Evolutionary conservation across 2,797 vertebrate genomes (phyloP).

Genomic region (Gila robusta): DNA sequence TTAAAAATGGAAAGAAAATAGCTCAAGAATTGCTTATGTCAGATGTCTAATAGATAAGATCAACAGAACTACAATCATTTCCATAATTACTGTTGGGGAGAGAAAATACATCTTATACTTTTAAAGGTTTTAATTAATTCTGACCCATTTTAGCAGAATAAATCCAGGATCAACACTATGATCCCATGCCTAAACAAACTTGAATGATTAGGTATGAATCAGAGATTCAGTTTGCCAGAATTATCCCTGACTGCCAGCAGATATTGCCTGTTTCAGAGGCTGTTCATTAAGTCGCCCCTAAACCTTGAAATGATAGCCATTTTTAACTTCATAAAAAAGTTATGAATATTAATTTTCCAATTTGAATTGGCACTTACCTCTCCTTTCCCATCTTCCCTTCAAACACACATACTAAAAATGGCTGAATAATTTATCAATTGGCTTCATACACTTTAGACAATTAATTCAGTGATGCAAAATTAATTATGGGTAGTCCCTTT

Average conservation of each 20-base stretch:
- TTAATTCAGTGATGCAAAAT: conserved; percentile 92
- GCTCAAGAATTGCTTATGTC: conserved; percentile 18
- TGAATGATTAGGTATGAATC: conserved; percentile 43
- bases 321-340: conserved; percentile 82
- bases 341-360: conserved; percentile 95
- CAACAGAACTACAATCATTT: conserved; percentile 1
- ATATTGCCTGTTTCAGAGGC: conserved; percentile 64
- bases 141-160: conserved; percentile 23
- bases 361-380: conserved; percentile 82
- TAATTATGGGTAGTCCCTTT: conserved; percentile 80
- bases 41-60: conserved; percentile 23
- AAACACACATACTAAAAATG: conserved; percentile 76
- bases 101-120: conserved; percentile 17
- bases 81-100: conserved; percentile 11
- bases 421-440: conserved; percentile 95
- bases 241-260: conserved; percentile 52
- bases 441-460: conserved; percentile 88
- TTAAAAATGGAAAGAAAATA: conserved; percentile 21
- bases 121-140: conserved; percentile 22
- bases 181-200: conserved; percentile 12
- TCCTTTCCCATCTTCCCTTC: conserved; percentile 64
- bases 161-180: conserved; percentile 2
- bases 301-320: conserved; percentile 71
- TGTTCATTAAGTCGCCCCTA: conserved; percentile 70
- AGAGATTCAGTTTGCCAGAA: conserved; percentile 60